These are phyloP conservation scores for Bettongia penicillata DNA, from an alignment of 2,113 vertebrate species.

Conservation along the genomic window DNA sequence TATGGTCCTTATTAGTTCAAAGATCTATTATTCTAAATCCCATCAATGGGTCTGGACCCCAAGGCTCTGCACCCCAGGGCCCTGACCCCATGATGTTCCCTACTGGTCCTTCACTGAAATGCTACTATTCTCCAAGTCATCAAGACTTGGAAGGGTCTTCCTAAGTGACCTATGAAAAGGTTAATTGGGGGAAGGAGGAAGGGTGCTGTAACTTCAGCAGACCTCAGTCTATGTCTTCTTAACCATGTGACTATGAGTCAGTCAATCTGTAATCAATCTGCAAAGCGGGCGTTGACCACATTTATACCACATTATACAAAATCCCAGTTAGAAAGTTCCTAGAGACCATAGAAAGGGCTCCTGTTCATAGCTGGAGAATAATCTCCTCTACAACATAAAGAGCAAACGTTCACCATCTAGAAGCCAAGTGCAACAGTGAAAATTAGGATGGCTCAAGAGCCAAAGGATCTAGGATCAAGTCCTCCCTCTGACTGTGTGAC, in stretches of 20 bases:
- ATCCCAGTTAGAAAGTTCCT: not conserved
- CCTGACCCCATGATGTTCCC: not conserved
- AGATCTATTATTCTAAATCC: not conserved
- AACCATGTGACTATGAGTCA: not conserved
- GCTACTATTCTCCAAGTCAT: not conserved
- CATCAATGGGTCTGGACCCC: not conserved
- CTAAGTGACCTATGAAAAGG: not conserved
- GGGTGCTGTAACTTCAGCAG: not conserved
- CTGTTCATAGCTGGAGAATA: not conserved
- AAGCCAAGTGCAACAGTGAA: not conserved
- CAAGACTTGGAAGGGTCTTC: not conserved
- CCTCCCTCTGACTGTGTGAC: not conserved
- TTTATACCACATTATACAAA: not conserved
- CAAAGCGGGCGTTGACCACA: not conserved
- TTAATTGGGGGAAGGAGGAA: not conserved
- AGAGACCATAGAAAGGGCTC: not conserved
- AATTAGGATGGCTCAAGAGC: no score
- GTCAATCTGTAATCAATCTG: not conserved
- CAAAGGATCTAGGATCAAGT: not conserved
- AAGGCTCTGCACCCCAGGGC: no score
- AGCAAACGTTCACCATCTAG: not conserved
- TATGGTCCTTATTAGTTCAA: not conserved
- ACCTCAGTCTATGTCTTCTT: not conserved
- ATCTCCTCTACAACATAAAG: no score
- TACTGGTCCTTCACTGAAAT: not conserved